Conservation (phyloP, 2,113 vertebrate species). For the Coptodon bakossiorum region DNA sequence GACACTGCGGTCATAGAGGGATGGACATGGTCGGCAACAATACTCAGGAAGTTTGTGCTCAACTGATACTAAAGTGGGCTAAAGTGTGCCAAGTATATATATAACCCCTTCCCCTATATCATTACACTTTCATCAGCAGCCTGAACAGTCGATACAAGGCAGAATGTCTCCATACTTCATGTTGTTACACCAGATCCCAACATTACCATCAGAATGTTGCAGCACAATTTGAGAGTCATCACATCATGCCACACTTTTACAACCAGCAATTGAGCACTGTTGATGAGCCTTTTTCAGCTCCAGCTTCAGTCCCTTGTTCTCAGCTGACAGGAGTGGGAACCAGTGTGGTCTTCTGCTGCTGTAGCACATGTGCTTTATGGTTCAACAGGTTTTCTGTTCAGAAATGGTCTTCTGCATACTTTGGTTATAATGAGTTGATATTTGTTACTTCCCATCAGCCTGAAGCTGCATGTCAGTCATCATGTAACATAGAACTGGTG, state of each 20-base stretch:
- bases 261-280: background rate
- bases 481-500: background rate
- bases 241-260: background rate
- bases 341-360: background rate
- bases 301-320: background rate
- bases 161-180: background rate
- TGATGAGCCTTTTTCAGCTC: background rate
- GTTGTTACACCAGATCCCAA: background rate
- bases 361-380: background rate
- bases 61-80: background rate
- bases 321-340: background rate
- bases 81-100: background rate
- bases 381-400: background rate
- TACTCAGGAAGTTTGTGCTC: background rate
- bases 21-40: background rate
- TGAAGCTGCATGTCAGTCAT: background rate
- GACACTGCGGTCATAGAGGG: background rate
- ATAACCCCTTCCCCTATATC: background rate
- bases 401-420: background rate
- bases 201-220: background rate
- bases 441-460: background rate
- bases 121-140: background rate
- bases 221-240: background rate
- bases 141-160: background rate
- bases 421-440: background rate